Evolutionary conservation across 2,113 vertebrate genomes (phyloP).

Genomic region (Corynorhinus townsendii): DNA sequence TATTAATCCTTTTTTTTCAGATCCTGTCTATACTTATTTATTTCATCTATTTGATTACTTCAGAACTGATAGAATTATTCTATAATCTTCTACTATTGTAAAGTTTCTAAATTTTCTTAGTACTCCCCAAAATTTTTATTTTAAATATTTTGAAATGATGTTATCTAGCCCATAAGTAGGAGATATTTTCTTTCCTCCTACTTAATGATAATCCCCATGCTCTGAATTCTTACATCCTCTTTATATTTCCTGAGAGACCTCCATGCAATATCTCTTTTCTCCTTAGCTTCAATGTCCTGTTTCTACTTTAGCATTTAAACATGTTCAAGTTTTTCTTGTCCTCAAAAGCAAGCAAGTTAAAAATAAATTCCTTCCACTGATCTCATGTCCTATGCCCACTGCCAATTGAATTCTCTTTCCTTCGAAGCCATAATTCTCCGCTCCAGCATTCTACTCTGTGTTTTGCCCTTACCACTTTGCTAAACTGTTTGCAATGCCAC

Average conservation of each 20-base stretch:
- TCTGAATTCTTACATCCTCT: neutral
- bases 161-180: neutral
- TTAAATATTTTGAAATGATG: neutral
- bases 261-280: neutral
- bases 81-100: neutral
- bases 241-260: neutral
- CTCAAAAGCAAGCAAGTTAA: neutral
- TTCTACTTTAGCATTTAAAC: neutral
- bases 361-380: neutral
- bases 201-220: neutral
- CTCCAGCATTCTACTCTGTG: neutral
- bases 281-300: neutral
- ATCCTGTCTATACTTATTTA: neutral
- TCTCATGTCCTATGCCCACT: neutral
- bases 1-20: neutral
- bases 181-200: neutral
- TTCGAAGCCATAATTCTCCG: neutral
- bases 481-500: slow-evolving; percentile 11
- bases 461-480: neutral
- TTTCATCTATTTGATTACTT: neutral
- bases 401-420: neutral
- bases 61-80: neutral
- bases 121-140: neutral
- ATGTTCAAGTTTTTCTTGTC: neutral
- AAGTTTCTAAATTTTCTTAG: neutral